Percentiles rank a stretch among this genome's conserved stretches.
Evolutionary conservation across 2,888 invertebrate species (phyloP).

Genomic region (Heteromyza rotundicornis): DNA sequence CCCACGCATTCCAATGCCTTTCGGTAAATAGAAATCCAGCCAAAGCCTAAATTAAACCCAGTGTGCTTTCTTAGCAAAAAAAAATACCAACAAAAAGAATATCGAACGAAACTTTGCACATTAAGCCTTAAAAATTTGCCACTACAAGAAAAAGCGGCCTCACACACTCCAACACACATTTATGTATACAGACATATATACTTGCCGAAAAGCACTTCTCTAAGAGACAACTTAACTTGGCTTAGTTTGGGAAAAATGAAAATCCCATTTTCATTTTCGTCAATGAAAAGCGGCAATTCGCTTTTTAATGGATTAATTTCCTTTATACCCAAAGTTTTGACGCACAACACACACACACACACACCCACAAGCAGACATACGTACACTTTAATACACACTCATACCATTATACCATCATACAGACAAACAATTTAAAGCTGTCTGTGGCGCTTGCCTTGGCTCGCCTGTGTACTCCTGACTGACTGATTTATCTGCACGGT

Average conservation of each 20-base stretch:
- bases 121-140: constrained; percentile 11
- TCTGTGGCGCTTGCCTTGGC: background rate
- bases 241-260: constrained; percentile 7
- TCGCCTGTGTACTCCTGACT: background rate
- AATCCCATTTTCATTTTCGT: constrained; percentile 21
- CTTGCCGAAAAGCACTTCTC: background rate
- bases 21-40: background rate
- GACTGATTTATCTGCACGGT: background rate
- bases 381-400: constrained; percentile 11
- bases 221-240: constrained; percentile 9
- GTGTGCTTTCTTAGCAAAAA: background rate
- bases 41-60: background rate
- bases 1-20: too few species aligned
- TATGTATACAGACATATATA: background rate
- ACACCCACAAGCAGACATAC: constrained; percentile 12
- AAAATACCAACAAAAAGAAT: too few species aligned
- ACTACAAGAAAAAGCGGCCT: background rate
- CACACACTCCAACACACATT: background rate
- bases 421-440: constrained; percentile 26
- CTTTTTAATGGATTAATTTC: constrained; percentile 35
- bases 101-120: constrained; percentile 4
- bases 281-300: constrained; percentile 26
- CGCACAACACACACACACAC: constrained; percentile 9
- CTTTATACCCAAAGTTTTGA: constrained; percentile 22
- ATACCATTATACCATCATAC: constrained; percentile 12